Percentiles rank a stretch among this genome's conserved stretches.
Evolutionary conservation across 2,113 vertebrate genomes (phyloP).

Genomic region (Formicarius rufipectus): DNA sequence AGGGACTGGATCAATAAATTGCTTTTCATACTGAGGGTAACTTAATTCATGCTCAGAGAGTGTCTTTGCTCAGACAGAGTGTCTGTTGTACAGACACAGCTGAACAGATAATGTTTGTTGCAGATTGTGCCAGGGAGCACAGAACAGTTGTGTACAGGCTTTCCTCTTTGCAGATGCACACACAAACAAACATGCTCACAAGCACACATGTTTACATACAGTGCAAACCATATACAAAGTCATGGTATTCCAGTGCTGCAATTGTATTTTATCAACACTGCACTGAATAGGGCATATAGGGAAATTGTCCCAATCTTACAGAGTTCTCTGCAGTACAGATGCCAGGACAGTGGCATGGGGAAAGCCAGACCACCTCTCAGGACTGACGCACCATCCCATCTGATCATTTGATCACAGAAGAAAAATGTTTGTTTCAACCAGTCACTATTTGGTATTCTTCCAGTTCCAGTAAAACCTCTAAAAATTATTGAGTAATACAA

Average conservation of each 20-base stretch:
- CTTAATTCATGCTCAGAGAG: slow-evolving; percentile 22
- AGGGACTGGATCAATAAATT: slow-evolving; percentile 46
- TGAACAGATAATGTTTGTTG: background rate
- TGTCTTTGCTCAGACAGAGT: slow-evolving; percentile 14
- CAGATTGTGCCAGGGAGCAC: background rate
- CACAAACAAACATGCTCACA: background rate
- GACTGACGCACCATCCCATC: fast-evolving
- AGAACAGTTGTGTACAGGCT: background rate
- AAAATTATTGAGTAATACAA: background rate
- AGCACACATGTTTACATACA: background rate
- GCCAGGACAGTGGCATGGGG: fast-evolving
- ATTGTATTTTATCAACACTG: background rate
- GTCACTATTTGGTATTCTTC: background rate
- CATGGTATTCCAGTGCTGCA: background rate
- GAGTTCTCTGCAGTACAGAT: background rate
- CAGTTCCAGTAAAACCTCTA: background rate
- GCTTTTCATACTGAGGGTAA: slow-evolving; percentile 23
- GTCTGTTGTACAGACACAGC: background rate
- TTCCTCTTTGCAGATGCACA: background rate
- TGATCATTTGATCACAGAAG: background rate
- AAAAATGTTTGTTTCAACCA: background rate
- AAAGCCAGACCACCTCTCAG: background rate
- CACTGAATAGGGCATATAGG: fast-evolving
- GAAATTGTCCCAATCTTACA: background rate
- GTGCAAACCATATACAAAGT: background rate